Conservation (phyloP, 2,888 invertebrate genomes). For the Orchestes rusci region DNA sequence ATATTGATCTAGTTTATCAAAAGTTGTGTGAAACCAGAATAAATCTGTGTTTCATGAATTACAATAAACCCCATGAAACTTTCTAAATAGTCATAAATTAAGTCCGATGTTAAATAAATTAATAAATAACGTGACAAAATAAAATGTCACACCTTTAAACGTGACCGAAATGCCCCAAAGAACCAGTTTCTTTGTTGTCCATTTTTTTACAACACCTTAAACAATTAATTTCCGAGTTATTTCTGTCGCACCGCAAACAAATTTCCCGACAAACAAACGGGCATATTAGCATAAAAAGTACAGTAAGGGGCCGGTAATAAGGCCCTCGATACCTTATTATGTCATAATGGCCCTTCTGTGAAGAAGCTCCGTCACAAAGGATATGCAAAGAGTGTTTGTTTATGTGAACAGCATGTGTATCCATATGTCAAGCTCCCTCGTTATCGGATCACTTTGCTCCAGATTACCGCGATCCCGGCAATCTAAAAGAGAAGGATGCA, state of each 20-base stretch:
- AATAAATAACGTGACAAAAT: too few relatives aligned
- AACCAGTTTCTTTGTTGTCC: too few relatives aligned
- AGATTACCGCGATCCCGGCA: slow-evolving; percentile 42
- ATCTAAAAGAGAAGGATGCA: slow-evolving; percentile 34
- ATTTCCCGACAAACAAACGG: slow-evolving; percentile 21
- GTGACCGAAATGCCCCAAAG: too few relatives aligned
- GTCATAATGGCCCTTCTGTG: slow-evolving; percentile 39
- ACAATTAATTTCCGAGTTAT: slow-evolving; percentile 20
- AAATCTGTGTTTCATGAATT: too few relatives aligned
- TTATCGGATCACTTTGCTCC: slow-evolving; percentile 44
- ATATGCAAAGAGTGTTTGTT: slow-evolving; percentile 46
- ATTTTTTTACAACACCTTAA: too few relatives aligned
- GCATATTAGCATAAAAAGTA: slow-evolving; percentile 32
- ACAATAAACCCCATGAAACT: too few relatives aligned
- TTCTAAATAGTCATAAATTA: too few relatives aligned
- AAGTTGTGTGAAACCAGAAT: too few relatives aligned
- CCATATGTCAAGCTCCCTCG: slow-evolving; percentile 43
- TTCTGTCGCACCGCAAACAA: slow-evolving; percentile 22
- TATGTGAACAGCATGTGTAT: slow-evolving; percentile 44
- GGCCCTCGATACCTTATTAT: slow-evolving; percentile 40
- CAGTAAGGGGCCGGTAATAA: slow-evolving; percentile 32
- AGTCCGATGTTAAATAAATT: too few relatives aligned
- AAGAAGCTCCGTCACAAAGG: slow-evolving; percentile 40
- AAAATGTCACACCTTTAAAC: too few relatives aligned
- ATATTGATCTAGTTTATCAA: too few relatives aligned